Percentiles rank a stretch among this genome's conserved stretches.
Evolutionary conservation across 2,113 vertebrate species (phyloP).

Genomic region (Chrysemys picta): DNA sequence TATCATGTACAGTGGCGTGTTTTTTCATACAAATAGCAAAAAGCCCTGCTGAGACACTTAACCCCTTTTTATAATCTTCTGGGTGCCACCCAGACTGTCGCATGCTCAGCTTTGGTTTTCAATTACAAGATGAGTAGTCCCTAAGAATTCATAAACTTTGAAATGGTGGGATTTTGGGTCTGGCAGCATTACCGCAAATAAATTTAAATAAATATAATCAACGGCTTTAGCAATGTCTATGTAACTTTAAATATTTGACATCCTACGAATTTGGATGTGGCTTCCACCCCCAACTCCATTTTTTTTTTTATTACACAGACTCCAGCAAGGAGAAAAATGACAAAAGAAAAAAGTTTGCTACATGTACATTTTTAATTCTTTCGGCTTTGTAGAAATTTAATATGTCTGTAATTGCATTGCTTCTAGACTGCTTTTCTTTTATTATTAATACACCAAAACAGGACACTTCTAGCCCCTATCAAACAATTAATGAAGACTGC

Average conservation of each 20-base stretch:
- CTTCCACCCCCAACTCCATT: slow-evolving; percentile 12
- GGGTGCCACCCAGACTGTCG: slow-evolving; percentile 81
- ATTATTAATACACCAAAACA: slow-evolving; percentile 36
- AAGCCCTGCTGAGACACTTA: slow-evolving; percentile 79
- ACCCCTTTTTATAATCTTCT: slow-evolving; percentile 79
- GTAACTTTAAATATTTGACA: slow-evolving; percentile 81
- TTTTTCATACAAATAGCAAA: slow-evolving; percentile 76
- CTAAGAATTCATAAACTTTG: slow-evolving; percentile 82
- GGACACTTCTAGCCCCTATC: slow-evolving; percentile 16
- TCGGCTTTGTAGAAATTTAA: slow-evolving; percentile 10
- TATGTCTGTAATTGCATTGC: background rate
- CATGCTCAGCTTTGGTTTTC: slow-evolving; percentile 74
- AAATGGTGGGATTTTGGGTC: slow-evolving; percentile 75
- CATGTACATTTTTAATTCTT: slow-evolving; percentile 23
- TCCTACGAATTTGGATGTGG: slow-evolving; percentile 69
- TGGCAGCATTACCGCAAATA: slow-evolving; percentile 81
- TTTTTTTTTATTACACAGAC: slow-evolving; percentile 30
- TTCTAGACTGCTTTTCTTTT: slow-evolving; percentile 5
- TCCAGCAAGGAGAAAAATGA: slow-evolving; percentile 54
- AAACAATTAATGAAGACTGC: background rate
- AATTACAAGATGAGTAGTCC: slow-evolving; percentile 78
- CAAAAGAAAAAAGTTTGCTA: slow-evolving; percentile 55
- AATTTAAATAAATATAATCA: slow-evolving; percentile 82
- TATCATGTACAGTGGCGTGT: slow-evolving; percentile 67
- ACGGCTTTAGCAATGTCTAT: slow-evolving; percentile 77